phyloP scores from a whole-genome alignment of 35 echinoderm and acorn worm genomes.

The Heliocidaris tuberculata region DNA sequence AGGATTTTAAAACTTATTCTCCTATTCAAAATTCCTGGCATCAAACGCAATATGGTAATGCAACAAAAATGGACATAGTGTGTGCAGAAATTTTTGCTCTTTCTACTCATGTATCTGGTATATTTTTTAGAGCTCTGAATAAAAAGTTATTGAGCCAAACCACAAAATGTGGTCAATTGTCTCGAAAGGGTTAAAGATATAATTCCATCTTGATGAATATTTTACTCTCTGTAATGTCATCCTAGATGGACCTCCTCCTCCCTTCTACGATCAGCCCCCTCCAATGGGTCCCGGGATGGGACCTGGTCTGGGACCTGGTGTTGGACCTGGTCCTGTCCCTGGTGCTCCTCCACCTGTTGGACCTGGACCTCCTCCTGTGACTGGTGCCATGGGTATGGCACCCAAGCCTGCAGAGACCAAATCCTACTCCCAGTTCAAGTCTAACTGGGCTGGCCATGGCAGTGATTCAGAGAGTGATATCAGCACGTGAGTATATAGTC shows the following conservation, averaged over 20 bases:
- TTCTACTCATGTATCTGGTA: too few species aligned
- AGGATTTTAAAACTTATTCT: too few species aligned
- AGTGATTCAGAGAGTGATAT: conserved; percentile 43
- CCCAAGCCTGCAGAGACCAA: background rate
- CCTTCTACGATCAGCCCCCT: conserved; percentile 35
- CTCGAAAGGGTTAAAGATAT: too few species aligned
- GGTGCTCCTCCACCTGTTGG: background rate
- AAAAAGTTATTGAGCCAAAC: too few species aligned
- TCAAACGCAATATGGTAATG: too few species aligned
- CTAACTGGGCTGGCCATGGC: background rate
- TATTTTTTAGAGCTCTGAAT: too few species aligned
- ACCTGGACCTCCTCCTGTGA: background rate
- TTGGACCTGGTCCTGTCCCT: background rate
- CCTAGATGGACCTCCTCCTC: conserved; percentile 35
- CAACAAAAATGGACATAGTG: too few species aligned
- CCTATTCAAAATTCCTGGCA: too few species aligned
- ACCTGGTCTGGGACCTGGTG: background rate
- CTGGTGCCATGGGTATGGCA: background rate
- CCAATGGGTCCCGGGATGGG: conserved; percentile 6
- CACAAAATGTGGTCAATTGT: too few species aligned
- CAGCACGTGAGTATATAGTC: background rate
- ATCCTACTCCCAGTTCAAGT: conserved; percentile 21
- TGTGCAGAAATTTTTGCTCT: too few species aligned
- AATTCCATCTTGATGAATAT: background rate
- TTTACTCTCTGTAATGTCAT: background rate